Percentiles rank a stretch among this genome's conserved stretches.
These are phyloP conservation scores for Pampusana beccarii DNA, from an alignment of 2,113 vertebrate genomes.

Conservation along the genomic window DNA sequence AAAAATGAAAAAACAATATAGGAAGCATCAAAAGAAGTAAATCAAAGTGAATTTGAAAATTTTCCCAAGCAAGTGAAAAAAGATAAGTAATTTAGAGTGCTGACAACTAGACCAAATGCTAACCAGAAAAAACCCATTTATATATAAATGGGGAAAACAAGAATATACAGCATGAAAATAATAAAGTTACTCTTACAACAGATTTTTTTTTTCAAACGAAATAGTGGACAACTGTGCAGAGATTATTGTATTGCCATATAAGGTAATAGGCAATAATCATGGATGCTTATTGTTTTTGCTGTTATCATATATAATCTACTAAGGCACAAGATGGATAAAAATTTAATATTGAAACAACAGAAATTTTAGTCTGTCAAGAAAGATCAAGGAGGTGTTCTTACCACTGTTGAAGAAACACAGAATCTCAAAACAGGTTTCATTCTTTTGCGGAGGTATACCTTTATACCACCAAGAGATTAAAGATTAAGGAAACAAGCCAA, in stretches of 20 bases:
- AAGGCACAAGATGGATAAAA: background rate
- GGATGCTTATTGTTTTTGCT: background rate
- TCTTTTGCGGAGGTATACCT: background rate
- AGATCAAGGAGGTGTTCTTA: background rate
- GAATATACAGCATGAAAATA: background rate
- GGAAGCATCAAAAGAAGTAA: background rate
- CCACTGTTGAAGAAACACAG: background rate
- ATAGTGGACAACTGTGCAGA: background rate
- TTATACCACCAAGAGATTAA: background rate
- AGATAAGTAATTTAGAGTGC: background rate
- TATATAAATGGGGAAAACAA: background rate
- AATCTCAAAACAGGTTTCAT: background rate
- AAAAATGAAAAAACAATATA: background rate
- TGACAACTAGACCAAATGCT: background rate
- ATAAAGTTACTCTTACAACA: background rate
- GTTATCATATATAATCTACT: background rate
- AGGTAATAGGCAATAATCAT: background rate
- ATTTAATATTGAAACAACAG: background rate
- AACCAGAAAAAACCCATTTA: background rate
- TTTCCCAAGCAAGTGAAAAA: background rate
- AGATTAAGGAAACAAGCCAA: background rate
- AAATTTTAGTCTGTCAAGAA: background rate
- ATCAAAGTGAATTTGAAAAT: background rate
- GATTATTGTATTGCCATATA: background rate
- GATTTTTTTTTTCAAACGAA: background rate